These are phyloP conservation scores for Oenanthe oenanthe DNA, from an alignment of 2,113 vertebrate species.

Conservation along the genomic window DNA sequence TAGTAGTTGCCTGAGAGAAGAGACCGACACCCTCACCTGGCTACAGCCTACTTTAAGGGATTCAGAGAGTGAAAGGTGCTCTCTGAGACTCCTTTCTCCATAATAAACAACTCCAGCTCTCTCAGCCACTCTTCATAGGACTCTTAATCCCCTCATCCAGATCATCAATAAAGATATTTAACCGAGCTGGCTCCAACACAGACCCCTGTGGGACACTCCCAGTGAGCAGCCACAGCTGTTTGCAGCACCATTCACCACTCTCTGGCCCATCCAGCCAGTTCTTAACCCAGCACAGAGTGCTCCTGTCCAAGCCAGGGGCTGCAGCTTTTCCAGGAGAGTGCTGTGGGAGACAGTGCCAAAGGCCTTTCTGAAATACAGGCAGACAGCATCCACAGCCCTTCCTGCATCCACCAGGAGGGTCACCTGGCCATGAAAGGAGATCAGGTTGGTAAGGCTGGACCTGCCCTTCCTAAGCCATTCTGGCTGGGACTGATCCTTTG, in stretches of 20 bases:
- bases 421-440: neutral
- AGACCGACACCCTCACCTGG: fast-evolving
- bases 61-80: neutral
- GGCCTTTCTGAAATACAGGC: neutral
- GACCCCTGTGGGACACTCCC: neutral
- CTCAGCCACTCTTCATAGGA: neutral
- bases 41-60: neutral
- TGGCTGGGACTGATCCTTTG: neutral
- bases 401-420: fast-evolving
- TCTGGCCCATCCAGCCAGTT: neutral
- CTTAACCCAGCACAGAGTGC: fast-evolving
- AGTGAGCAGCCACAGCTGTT: neutral
- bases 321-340: neutral
- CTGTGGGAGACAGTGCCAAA: neutral
- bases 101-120: neutral
- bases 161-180: neutral
- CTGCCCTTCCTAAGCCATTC: neutral
- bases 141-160: neutral
- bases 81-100: neutral
- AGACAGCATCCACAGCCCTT: neutral
- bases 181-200: fast-evolving
- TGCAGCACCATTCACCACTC: neutral
- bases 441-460: neutral
- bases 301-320: fast-evolving
- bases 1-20: too few relatives aligned